Evolutionary conservation across 30 jellyfish, hydroid and myxozoan genomes (phyloP), one percentile per base, ranked within the genome.

Genomic region (Morbakka virulenta): DNA sequence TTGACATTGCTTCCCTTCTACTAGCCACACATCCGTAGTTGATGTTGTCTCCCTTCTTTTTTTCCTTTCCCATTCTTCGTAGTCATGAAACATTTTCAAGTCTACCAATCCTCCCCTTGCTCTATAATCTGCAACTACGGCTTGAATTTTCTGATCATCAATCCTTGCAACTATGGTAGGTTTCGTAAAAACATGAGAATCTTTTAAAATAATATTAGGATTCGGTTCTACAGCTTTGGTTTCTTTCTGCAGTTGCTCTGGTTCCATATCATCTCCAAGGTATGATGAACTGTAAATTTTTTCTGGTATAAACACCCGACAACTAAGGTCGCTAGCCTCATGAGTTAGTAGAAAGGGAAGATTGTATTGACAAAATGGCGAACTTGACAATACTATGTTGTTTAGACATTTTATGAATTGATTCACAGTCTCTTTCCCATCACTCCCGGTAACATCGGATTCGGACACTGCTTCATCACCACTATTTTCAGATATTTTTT

Each of bases 61-160:
- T 26, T 61, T 79, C 33, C 23, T 49, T 52, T 72, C 83, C 11
- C 69, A 77, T 52, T 66, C 95, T 41, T 91, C 96, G 48, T 66
- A 91, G 48, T 91, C 88, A 20, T 87, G 82, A 74, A 57, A 80
- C 74, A 84, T 91, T 67, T 91, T 85, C 69, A 91, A 65, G 50
- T 91, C 95, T 31, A 91, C 84, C 12, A 80, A 71, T 21, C 98
- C 98, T 67, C 98, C 98, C 17, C 90, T 85, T 34, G 98, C 98
- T 21, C 98, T 88, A 74, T 70, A 91, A 69, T 91, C 98, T 6
- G 95, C 87, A 2, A 83, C 21, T 52, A 83, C 21, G 74, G 80
- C 28, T 52, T 64, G 66, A n/a, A 76, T 70, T 3, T 28, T 35
- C 30, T 30, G 76, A 62, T 83, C 95, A 51, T 83, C 79, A 11